These are phyloP conservation scores for Natator depressus DNA, from an alignment of 2,113 vertebrate species.

Conservation along the genomic window DNA sequence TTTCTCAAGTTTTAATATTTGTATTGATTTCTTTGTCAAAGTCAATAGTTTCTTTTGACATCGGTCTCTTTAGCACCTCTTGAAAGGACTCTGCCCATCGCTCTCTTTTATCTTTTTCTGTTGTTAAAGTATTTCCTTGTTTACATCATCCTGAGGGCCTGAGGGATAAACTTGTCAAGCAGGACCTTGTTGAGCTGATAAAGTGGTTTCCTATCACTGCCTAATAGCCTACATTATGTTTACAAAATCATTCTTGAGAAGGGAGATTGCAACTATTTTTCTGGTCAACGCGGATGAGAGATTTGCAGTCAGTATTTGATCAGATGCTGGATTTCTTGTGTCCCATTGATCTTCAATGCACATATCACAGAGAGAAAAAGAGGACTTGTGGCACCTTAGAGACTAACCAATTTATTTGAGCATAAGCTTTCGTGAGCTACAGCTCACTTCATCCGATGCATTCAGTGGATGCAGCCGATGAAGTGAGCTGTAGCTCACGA, in stretches of 20 bases:
- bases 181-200: neutral
- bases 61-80: neutral
- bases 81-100: neutral
- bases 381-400: too few species aligned
- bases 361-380: neutral
- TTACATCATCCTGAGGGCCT: neutral
- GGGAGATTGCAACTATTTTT: slow-evolving; percentile 23
- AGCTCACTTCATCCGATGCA: too few species aligned
- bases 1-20: neutral
- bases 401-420: too few species aligned
- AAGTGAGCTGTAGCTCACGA: too few species aligned
- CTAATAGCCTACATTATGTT: slow-evolving; percentile 49
- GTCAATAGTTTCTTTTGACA: neutral
- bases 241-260: slow-evolving; percentile 48
- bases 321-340: neutral
- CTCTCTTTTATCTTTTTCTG: neutral
- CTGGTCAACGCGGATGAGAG: slow-evolving; percentile 12
- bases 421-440: too few species aligned
- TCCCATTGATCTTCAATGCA: neutral
- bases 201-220: neutral
- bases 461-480: too few species aligned
- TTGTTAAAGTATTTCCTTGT: neutral
- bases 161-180: neutral
- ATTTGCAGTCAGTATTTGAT: neutral
- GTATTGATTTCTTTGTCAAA: neutral